phyloP scores from a whole-genome alignment of 2,113 vertebrate genomes.

The Archilochus colubris region DNA sequence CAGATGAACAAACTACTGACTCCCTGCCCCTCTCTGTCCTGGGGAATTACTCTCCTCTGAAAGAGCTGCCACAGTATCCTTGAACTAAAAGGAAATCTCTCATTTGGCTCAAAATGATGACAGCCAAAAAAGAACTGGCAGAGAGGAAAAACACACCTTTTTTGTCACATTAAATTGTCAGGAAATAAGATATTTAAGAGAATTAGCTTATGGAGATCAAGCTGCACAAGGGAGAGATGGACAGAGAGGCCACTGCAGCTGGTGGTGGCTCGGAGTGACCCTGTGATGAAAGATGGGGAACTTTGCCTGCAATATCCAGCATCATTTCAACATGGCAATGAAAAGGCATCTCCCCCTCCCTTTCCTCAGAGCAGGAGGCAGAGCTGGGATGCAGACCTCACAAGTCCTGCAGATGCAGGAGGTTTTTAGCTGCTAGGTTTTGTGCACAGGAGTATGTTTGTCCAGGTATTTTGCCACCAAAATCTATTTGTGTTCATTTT shows the following conservation, averaged over 20 bases:
- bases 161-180: background rate
- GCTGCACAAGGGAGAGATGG: background rate
- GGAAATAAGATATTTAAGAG: background rate
- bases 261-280: constrained; percentile 43
- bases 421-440: background rate
- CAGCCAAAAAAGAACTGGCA: background rate
- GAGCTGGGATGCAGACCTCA: background rate
- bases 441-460: background rate
- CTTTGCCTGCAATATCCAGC: background rate
- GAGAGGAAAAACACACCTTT: background rate
- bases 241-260: constrained; percentile 30
- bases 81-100: background rate
- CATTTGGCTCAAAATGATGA: background rate
- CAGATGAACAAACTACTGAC: background rate
- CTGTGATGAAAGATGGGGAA: constrained; percentile 48
- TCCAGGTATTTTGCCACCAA: background rate
- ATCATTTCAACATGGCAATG: constrained; percentile 20
- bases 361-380: background rate
- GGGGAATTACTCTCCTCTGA: background rate
- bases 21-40: background rate
- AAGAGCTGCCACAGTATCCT: background rate
- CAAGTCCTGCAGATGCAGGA: background rate
- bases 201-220: background rate
- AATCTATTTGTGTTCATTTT: background rate
- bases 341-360: constrained; percentile 3